Percentiles rank a stretch among this genome's conserved stretches.
These are phyloP conservation scores for Megaceryle alcyon DNA, from an alignment of 2,797 vertebrate species.

Conservation along the genomic window DNA sequence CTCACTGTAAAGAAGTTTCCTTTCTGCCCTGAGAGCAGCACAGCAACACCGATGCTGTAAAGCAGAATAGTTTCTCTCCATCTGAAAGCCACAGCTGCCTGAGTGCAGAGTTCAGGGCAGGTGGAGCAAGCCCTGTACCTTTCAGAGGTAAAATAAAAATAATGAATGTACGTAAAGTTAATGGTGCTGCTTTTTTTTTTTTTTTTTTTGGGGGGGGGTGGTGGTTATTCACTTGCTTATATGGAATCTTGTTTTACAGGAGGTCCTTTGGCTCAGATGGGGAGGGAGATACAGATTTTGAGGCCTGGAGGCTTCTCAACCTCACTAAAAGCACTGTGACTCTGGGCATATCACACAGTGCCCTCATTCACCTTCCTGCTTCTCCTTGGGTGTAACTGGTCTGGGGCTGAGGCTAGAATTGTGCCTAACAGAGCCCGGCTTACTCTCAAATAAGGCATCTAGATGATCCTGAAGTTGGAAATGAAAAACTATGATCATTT, in stretches of 20 bases:
- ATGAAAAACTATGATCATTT: not conserved
- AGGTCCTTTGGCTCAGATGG: not conserved
- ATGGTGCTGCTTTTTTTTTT: no score
- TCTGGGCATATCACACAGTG: not conserved
- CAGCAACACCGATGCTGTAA: not conserved
- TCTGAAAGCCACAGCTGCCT: not conserved
- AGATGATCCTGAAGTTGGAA: not conserved
- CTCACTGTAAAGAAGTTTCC: not conserved
- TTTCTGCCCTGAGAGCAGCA: not conserved
- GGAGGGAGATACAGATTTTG: not conserved
- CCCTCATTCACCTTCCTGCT: not conserved
- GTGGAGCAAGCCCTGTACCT: not conserved
- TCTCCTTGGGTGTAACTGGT: not conserved
- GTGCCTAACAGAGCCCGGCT: not conserved
- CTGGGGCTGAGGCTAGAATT: not conserved
- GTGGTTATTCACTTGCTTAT: not conserved
- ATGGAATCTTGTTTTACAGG: not conserved
- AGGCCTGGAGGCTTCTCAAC: not conserved
- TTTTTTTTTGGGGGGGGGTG: no score
- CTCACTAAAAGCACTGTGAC: not conserved
- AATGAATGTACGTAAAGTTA: not conserved
- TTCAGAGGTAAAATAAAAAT: not conserved
- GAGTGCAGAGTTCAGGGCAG: rapidly evolving
- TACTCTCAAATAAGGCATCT: not conserved
- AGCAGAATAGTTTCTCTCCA: not conserved